Evolutionary conservation across 92 coral and sea anemone genomes (phyloP).

Genomic region (Phymanthus crucifer): DNA sequence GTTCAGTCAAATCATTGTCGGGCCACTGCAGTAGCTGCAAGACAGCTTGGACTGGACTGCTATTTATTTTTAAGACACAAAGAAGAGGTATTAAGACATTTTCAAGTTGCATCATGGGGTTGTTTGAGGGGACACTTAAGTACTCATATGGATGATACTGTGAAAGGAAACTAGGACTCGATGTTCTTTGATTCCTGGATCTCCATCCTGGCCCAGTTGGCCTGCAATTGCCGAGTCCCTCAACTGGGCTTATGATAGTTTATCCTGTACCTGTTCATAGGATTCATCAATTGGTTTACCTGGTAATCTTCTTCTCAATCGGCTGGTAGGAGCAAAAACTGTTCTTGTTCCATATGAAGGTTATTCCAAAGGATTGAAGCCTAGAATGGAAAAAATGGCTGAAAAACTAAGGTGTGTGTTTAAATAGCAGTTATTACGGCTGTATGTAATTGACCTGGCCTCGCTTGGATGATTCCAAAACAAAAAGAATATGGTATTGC

Average conservation of each 20-base stretch:
- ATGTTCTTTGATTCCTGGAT: no score
- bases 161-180: no score
- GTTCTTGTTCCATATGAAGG: slow-evolving; percentile 60
- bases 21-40: slow-evolving; percentile 74
- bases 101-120: no score
- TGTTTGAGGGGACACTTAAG: no score
- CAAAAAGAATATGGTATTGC: no score
- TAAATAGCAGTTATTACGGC: no score
- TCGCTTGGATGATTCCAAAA: no score
- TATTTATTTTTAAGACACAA: slow-evolving; percentile 64
- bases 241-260: not conserved
- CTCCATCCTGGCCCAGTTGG: no score
- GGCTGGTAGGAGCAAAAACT: slow-evolving; percentile 68
- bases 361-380: slow-evolving; percentile 60
- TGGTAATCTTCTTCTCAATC: slow-evolving; percentile 75
- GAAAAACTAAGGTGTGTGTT: slow-evolving; percentile 39
- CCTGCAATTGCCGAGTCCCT: not conserved
- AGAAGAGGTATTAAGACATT: slow-evolving; percentile 34
- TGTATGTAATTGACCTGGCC: not conserved
- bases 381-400: slow-evolving; percentile 79
- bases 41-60: slow-evolving; percentile 71
- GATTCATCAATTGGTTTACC: slow-evolving; percentile 50
- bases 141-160: no score
- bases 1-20: slow-evolving; percentile 86
- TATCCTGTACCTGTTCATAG: slow-evolving; percentile 23